A percentile compares a stretch with the other conserved stretches of the same genome.
Evolutionary conservation across 2,797 vertebrate genomes (phyloP).

Genomic region (Mus spretus): DNA sequence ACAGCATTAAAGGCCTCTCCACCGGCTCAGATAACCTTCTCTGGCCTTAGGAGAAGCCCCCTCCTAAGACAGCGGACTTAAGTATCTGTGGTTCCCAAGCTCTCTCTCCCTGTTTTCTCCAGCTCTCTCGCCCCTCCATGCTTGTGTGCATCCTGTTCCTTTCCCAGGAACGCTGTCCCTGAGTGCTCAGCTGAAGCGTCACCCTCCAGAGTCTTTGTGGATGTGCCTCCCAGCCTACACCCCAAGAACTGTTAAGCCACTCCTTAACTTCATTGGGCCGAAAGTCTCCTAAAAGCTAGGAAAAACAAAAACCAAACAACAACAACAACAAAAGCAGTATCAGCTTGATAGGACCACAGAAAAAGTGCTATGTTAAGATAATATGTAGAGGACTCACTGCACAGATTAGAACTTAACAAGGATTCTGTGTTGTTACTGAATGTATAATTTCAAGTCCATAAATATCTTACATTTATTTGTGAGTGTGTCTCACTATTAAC

Average conservation of each 20-base stretch:
- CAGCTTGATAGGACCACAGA: neutral
- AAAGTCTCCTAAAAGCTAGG: neutral
- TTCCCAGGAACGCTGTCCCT: neutral
- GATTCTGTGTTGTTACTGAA: neutral
- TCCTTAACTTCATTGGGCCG: neutral
- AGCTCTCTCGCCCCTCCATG: neutral
- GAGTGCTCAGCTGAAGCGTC: neutral
- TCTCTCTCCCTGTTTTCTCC: neutral
- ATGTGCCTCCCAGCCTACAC: neutral
- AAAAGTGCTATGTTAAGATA: neutral
- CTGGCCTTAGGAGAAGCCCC: neutral
- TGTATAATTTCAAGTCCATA: neutral
- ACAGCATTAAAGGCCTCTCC: neutral
- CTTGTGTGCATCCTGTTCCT: slow-evolving; percentile 5
- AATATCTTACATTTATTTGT: neutral
- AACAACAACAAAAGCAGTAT: neutral
- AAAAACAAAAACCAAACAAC: neutral
- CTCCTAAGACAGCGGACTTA: neutral
- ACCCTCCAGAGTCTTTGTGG: neutral
- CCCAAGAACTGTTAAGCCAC: neutral
- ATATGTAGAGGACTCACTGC: neutral
- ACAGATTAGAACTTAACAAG: neutral
- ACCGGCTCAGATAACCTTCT: neutral
- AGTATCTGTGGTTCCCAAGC: neutral
- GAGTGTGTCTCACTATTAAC: neutral